Percentiles rank a stretch among this genome's conserved stretches.
These are phyloP conservation scores for Leucoraja erinaceus DNA, from an alignment of 2,113 vertebrate species.

Conservation along the genomic window DNA sequence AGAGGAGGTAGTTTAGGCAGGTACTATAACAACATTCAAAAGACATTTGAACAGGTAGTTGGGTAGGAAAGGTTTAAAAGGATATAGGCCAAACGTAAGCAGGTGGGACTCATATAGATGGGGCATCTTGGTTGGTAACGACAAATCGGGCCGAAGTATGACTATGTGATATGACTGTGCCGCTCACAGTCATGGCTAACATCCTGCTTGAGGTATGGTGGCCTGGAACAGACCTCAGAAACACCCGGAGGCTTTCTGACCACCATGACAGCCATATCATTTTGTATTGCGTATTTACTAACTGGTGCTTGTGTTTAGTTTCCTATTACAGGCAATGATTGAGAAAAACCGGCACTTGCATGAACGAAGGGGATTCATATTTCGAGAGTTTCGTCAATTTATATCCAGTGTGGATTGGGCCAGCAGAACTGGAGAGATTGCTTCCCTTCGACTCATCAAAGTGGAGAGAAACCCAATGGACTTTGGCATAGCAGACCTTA, in stretches of 20 bases:
- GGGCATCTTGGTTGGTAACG: too few species aligned
- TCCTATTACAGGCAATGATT: conserved; percentile 25
- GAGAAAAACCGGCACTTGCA: too few species aligned
- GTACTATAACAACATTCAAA: too few species aligned
- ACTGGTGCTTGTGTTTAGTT: conserved; percentile 29
- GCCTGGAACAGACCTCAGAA: neutral
- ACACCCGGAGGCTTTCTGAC: too few species aligned
- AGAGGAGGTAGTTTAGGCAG: too few species aligned
- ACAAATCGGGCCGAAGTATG: too few species aligned
- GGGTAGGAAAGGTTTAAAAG: too few species aligned
- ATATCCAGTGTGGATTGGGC: neutral
- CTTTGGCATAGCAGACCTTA: neutral
- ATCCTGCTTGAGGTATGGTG: too few species aligned
- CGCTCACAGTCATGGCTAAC: neutral
- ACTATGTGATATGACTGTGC: neutral
- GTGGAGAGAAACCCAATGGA: neutral
- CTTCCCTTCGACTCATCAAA: neutral
- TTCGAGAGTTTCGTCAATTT: neutral
- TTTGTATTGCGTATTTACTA: neutral
- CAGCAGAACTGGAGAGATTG: too few species aligned
- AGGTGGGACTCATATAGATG: too few species aligned
- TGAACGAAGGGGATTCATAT: neutral
- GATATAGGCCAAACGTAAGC: too few species aligned
- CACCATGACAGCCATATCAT: neutral
- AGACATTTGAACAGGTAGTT: too few species aligned